Base-by-base conservation (phyloP, 2,888 invertebrate genomes). In the Heliconius charithonia region DNA sequence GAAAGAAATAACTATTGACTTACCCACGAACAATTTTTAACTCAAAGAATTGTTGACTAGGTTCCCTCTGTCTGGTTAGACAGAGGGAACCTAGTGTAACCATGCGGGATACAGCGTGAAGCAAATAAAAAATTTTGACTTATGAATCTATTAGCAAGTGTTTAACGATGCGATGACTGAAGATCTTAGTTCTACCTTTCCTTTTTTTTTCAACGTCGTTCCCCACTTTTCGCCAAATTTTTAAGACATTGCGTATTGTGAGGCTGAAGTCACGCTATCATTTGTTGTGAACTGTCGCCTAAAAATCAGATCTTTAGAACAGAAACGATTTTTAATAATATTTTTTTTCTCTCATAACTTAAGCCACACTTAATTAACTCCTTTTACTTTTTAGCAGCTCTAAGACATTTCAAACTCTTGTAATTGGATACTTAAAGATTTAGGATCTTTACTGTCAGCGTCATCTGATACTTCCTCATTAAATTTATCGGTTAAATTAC, bases 301-400 rank as follows among this genome's bases (percentile, higher is more conserved):
- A 9, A 9, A 9, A 32, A 32, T 37, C 37, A 37, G 1, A 37
- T 37, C 37, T 9, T 9, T 32, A 32, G 32, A 9, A 32, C 1
- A 1, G 45, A 45, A 51, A 51, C 22, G n/a, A 59, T 59, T n/a
- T 59, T n/a, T 9, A n/a, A 59, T 59, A n/a, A 59, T 59, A 2
- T n/a, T 19, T 27, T 73, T 29, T 19, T 66, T 22, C 51, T 67
- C 75, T n/a, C 16, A 13, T 72, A 67, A 25, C 59, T 80, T 80
- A 32, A 16, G 72, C 75, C 71, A 22, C 27, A 51, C 59, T 70
- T 77, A 77, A 81, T 80, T 79, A 77, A 72, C 77, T 77, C 75
- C 66, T 78, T 79, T 77, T 65, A 79, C 77, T 79, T 77, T 79
- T 74, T 63, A 81, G 77, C 56, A 79, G 73, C 75, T 51, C 69